Evolutionary conservation across 2,888 invertebrate genomes (phyloP).

Genomic region (Eupeodes latifasciatus): DNA sequence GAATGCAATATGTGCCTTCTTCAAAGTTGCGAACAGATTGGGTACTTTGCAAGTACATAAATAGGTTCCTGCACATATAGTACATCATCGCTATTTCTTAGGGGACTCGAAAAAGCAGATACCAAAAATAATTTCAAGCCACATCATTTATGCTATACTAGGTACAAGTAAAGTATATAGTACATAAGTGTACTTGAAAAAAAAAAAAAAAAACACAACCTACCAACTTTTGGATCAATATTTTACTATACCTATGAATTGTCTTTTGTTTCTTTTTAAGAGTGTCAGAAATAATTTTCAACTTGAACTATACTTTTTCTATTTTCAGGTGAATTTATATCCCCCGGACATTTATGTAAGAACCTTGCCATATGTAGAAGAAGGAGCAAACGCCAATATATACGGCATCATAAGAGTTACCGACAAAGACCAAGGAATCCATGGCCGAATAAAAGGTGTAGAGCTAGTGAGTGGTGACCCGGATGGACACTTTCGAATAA

Average conservation of each 20-base stretch:
- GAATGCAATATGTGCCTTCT: background rate
- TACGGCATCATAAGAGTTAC: conserved; percentile 94
- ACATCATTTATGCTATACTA: background rate
- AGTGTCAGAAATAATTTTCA: background rate
- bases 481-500: conserved; percentile 93
- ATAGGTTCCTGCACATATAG: background rate
- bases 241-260: background rate
- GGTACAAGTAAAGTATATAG: too few relatives aligned
- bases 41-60: conserved; percentile 4
- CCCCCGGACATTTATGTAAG: conserved; percentile 93
- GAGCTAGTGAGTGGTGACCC: conserved; percentile 96
- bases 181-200: too few relatives aligned
- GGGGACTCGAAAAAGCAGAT: background rate
- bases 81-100: conserved; percentile 1
- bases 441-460: conserved; percentile 92
- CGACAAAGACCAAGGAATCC: conserved; percentile 93
- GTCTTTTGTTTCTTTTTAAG: background rate
- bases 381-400: conserved; percentile 92
- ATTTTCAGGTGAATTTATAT: conserved; percentile 90
- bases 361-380: conserved; percentile 91
- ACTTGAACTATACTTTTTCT: conserved; percentile 15
- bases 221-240: background rate
- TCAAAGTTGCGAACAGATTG: conserved; percentile 1
- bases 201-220: too few relatives aligned
- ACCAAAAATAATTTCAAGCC: background rate